Evolutionary conservation across 2,888 invertebrate species (phyloP).

Genomic region (Tolmerus cingulatus): DNA sequence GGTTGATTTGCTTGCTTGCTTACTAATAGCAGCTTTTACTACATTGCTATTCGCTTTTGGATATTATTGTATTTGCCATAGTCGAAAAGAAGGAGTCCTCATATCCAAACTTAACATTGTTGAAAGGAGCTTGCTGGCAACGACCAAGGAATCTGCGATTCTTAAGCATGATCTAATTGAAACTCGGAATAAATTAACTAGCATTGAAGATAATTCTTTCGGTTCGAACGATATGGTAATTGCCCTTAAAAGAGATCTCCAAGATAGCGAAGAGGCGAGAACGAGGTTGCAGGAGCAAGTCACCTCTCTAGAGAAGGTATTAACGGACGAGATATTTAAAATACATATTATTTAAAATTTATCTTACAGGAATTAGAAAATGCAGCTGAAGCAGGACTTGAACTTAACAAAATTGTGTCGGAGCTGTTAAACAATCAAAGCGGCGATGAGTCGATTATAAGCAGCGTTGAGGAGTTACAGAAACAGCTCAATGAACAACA

Average conservation of each 20-base stretch:
- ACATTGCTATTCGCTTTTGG: slow-evolving; percentile 77
- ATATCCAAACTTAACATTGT: slow-evolving; percentile 73
- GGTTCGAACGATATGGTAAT: slow-evolving; percentile 77
- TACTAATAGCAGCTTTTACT: slow-evolving; percentile 74
- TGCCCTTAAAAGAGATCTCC: slow-evolving; percentile 72
- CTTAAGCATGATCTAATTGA: slow-evolving; percentile 70
- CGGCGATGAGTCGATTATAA: slow-evolving; percentile 70
- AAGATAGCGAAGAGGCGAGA: slow-evolving; percentile 64
- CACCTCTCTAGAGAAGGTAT: slow-evolving; percentile 71
- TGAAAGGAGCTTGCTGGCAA: slow-evolving; percentile 69
- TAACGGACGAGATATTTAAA: neutral
- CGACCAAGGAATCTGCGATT: slow-evolving; percentile 72
- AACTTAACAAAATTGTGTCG: slow-evolving; percentile 73
- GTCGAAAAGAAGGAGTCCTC: slow-evolving; percentile 73
- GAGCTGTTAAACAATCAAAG: slow-evolving; percentile 75
- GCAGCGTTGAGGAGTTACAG: slow-evolving; percentile 73
- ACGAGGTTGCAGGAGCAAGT: slow-evolving; percentile 73
- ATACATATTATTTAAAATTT: neutral
- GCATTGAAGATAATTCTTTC: slow-evolving; percentile 75
- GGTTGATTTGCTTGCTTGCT: slow-evolving; percentile 68
- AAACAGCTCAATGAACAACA: slow-evolving; percentile 73
- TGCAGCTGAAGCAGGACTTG: slow-evolving; percentile 81
- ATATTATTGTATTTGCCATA: slow-evolving; percentile 80
- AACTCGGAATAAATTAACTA: slow-evolving; percentile 69
- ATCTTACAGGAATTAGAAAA: slow-evolving; percentile 72